Percentiles rank a stretch among this genome's conserved stretches.
phyloP scores from a whole-genome alignment of 2,113 vertebrate species.

The Chlamydotis undulata region DNA sequence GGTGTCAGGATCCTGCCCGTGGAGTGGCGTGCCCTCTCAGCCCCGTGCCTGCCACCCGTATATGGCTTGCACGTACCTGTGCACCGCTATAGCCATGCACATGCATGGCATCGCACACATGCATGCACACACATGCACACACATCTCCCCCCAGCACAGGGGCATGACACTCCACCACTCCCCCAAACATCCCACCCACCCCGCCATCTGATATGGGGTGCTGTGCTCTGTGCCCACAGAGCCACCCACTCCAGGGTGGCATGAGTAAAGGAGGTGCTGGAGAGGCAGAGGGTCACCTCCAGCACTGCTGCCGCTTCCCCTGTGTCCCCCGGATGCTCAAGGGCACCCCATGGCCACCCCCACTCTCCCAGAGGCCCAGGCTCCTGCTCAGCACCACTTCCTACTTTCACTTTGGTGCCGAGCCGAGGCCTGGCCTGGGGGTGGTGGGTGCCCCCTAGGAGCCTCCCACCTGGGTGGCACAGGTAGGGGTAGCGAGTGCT shows the following conservation, averaged over 20 bases:
- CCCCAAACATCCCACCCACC: background rate
- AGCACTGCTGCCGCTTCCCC: background rate
- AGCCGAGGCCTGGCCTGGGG: background rate
- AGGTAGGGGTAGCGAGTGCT: background rate
- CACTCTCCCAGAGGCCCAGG: background rate
- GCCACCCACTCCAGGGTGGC: background rate
- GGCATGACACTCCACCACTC: background rate
- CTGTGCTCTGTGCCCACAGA: background rate
- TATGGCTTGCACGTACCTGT: background rate
- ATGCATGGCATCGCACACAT: fast-evolving
- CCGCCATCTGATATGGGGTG: fast-evolving
- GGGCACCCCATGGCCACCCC: background rate
- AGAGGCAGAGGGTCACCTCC: fast-evolving
- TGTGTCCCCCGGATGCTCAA: fast-evolving
- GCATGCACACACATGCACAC: fast-evolving
- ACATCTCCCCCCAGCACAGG: no score
- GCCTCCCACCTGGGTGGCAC: background rate
- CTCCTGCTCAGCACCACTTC: constrained; percentile 29
- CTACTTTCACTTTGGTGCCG: constrained; percentile 33
- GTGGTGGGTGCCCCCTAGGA: background rate
- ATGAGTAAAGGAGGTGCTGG: fast-evolving
- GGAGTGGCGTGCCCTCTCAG: background rate
- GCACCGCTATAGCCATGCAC: fast-evolving
- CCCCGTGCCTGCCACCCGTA: fast-evolving
- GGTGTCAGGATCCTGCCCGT: background rate